Conservation (phyloP, 2,113 vertebrate genomes). For the Galbula dea region DNA sequence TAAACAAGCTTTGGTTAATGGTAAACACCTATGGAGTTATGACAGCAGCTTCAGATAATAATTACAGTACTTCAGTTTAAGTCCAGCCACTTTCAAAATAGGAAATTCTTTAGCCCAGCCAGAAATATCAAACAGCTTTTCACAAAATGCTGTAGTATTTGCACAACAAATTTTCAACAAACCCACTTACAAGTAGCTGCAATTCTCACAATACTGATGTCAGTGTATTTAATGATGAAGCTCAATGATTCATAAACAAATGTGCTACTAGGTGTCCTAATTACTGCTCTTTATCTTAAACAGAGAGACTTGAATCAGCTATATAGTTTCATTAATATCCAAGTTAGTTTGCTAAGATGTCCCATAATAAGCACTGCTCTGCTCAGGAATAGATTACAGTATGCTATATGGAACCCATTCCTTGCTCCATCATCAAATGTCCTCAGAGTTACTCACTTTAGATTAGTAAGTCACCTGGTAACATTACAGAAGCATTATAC, state of each 20-base stretch:
- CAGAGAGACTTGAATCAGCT: background rate
- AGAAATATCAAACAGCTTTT: background rate
- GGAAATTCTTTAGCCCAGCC: background rate
- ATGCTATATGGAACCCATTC: background rate
- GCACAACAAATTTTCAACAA: constrained; percentile 20
- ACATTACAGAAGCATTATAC: background rate
- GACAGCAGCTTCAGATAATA: background rate
- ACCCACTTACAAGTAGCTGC: background rate
- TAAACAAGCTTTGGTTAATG: background rate
- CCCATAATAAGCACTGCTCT: background rate
- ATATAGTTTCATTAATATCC: background rate
- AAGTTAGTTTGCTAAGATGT: background rate
- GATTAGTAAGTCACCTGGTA: background rate
- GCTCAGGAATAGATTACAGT: background rate
- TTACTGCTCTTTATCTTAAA: background rate
- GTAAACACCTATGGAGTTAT: background rate
- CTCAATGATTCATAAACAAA: background rate
- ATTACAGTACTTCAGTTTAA: background rate
- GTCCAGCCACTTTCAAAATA: background rate
- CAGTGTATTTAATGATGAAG: background rate
- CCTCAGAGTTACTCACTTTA: background rate
- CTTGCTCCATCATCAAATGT: background rate
- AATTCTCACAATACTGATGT: background rate
- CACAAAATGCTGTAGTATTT: background rate
- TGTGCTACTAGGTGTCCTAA: background rate